Percentiles rank a stretch among this genome's conserved stretches.
Conservation (phyloP, 2,797 vertebrate species). For the Tamandua tetradactyla region DNA sequence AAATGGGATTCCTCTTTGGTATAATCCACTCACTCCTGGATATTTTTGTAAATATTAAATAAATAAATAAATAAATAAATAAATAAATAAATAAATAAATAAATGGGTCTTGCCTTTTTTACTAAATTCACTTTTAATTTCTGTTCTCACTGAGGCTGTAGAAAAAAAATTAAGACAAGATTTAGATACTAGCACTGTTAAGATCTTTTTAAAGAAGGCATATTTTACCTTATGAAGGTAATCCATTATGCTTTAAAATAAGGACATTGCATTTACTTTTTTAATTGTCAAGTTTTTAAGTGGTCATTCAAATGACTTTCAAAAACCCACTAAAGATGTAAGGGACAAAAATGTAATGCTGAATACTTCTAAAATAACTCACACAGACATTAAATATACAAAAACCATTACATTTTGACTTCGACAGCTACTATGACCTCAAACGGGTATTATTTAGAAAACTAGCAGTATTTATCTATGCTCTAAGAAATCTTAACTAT, state of each 20-base stretch:
- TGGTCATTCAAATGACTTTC: background rate
- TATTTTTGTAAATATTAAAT: background rate
- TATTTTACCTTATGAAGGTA: constrained; percentile 25
- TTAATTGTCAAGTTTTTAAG: constrained; percentile 36
- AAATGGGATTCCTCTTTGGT: background rate
- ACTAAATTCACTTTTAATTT: constrained; percentile 35
- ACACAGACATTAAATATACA: background rate
- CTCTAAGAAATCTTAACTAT: background rate
- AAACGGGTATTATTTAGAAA: too few relatives aligned
- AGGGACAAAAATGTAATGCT: constrained; percentile 25
- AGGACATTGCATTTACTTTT: background rate
- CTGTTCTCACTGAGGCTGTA: background rate
- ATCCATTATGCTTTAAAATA: background rate
- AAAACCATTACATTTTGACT: background rate
- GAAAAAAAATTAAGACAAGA: background rate
- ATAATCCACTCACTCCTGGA: background rate
- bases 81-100: too few relatives aligned
- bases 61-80: too few relatives aligned
- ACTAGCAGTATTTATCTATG: background rate
- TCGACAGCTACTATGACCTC: background rate
- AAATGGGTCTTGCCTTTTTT: background rate
- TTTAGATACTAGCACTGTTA: background rate
- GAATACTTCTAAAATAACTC: background rate
- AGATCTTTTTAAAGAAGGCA: constrained; percentile 24
- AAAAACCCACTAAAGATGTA: background rate